Percentiles rank a stretch among this genome's conserved stretches.
phyloP scores from a whole-genome alignment of 2,797 vertebrate species.

The Malacoctenus gilli region DNA sequence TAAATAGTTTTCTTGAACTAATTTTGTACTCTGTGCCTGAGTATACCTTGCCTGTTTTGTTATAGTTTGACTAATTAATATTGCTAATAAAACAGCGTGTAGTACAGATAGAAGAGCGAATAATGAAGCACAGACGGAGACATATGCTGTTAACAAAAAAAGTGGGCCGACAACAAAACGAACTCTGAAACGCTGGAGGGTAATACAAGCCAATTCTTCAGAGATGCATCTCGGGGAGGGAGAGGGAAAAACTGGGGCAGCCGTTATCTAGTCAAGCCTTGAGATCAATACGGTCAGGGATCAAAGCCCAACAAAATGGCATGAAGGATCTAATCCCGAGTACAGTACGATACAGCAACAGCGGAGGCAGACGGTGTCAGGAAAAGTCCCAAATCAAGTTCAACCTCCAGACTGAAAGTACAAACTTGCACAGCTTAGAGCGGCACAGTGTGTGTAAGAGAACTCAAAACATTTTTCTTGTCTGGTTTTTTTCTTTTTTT shows the following conservation, averaged over 20 bases:
- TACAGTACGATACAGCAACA: conserved; percentile 57
- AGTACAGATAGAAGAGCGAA: conserved; percentile 2
- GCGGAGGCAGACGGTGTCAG: conserved; percentile 30
- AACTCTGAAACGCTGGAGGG: conserved; percentile 58
- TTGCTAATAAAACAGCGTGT: conserved; percentile 12
- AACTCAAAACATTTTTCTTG: conserved; percentile 23
- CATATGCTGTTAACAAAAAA: conserved; percentile 49
- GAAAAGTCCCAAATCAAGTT: conserved; percentile 52
- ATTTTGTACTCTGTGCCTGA: conserved; percentile 4
- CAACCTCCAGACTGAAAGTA: conserved; percentile 27
- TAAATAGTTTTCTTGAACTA: not conserved
- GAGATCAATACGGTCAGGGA: conserved; percentile 75
- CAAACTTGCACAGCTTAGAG: conserved; percentile 31
- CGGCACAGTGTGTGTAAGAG: conserved; percentile 1
- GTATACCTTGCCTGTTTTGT: conserved; percentile 6
- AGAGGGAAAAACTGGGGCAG: conserved; percentile 57
- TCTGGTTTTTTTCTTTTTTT: conserved; percentile 6
- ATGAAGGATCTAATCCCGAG: conserved; percentile 68
- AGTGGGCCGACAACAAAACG: conserved; percentile 55
- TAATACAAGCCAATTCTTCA: conserved; percentile 53
- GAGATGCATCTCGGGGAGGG: conserved; percentile 58
- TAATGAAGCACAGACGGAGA: conserved; percentile 21
- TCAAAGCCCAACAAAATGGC: conserved; percentile 72
- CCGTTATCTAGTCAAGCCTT: conserved; percentile 70
- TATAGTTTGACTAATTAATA: conserved; percentile 11